phyloP scores from a whole-genome alignment of 2,797 vertebrate genomes.

The Sandelia bainsii region DNA sequence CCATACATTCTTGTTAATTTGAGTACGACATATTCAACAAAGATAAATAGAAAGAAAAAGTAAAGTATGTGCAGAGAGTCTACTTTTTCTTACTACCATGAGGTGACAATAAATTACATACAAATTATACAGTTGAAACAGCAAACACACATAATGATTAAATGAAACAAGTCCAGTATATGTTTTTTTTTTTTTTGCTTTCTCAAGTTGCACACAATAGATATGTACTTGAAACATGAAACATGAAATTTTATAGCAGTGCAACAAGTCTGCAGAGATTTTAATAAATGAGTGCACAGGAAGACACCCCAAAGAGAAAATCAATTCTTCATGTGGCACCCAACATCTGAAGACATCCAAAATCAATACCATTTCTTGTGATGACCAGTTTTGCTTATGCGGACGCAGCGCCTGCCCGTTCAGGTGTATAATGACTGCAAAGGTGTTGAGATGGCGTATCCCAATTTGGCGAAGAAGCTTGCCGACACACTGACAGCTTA shows the following conservation, averaged over 20 bases:
- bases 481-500: constrained; percentile 72
- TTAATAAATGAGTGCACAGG: constrained; percentile 9
- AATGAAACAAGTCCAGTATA: not conserved
- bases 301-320: constrained; percentile 43
- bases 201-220: not conserved
- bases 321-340: constrained; percentile 37
- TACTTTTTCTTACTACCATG: not conserved
- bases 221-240: constrained; percentile 16
- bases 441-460: constrained; percentile 49
- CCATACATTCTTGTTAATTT: not conserved
- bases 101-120: not conserved
- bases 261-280: constrained; percentile 33
- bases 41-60: not conserved
- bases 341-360: constrained; percentile 25
- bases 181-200: not conserved
- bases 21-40: not conserved
- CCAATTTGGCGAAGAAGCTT: constrained; percentile 54
- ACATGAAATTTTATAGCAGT: not conserved
- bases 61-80: not conserved
- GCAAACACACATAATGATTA: not conserved
- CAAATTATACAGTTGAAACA: not conserved
- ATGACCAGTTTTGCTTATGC: constrained; percentile 60
- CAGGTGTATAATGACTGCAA: constrained; percentile 64
- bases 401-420: constrained; percentile 46
- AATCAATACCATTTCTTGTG: constrained; percentile 59